These are phyloP conservation scores for Ichneumoninae sp. DNA, from an alignment of 2,888 invertebrate genomes.

Conservation along the genomic window DNA sequence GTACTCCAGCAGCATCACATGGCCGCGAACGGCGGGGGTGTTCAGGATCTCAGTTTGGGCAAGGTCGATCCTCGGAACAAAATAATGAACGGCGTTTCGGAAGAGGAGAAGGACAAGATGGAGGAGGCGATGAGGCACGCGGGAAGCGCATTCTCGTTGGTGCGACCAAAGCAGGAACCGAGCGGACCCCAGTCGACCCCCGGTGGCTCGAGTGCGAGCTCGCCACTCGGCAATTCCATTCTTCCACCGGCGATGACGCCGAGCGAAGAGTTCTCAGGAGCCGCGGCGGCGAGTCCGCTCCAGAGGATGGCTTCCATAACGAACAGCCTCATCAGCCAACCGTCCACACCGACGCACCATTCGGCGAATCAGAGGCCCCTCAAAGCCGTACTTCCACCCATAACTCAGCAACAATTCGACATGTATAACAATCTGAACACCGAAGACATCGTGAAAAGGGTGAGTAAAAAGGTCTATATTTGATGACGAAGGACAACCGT, in stretches of 20 bases:
- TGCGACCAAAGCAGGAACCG: slow-evolving; percentile 93
- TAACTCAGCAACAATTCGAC: slow-evolving; percentile 99
- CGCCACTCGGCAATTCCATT: slow-evolving; percentile 93
- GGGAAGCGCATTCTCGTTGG: slow-evolving; percentile 94
- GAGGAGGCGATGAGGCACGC: slow-evolving; percentile 91
- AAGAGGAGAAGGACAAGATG: slow-evolving; percentile 89
- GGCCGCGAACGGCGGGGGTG: slow-evolving; percentile 85
- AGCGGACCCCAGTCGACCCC: slow-evolving; percentile 87
- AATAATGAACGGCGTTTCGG: slow-evolving; percentile 88
- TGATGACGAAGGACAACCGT: slow-evolving; percentile 58
- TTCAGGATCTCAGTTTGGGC: slow-evolving; percentile 94
- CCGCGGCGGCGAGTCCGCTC: slow-evolving; percentile 95
- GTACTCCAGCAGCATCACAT: slow-evolving; percentile 85
- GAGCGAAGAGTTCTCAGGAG: slow-evolving; percentile 91
- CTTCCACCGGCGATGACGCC: slow-evolving; percentile 93
- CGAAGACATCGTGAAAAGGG: slow-evolving; percentile 98
- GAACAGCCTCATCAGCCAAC: slow-evolving; percentile 97
- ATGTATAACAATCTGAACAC: slow-evolving; percentile 99
- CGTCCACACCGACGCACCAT: slow-evolving; percentile 94
- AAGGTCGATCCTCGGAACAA: slow-evolving; percentile 86
- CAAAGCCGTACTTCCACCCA: slow-evolving; percentile 98
- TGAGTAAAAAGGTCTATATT: slow-evolving; percentile 76
- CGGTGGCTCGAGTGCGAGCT: slow-evolving; percentile 91
- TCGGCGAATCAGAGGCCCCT: slow-evolving; percentile 94
- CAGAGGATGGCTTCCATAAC: slow-evolving; percentile 99